phyloP scores from a whole-genome alignment of 2,797 vertebrate genomes.

The Karalla daura region DNA sequence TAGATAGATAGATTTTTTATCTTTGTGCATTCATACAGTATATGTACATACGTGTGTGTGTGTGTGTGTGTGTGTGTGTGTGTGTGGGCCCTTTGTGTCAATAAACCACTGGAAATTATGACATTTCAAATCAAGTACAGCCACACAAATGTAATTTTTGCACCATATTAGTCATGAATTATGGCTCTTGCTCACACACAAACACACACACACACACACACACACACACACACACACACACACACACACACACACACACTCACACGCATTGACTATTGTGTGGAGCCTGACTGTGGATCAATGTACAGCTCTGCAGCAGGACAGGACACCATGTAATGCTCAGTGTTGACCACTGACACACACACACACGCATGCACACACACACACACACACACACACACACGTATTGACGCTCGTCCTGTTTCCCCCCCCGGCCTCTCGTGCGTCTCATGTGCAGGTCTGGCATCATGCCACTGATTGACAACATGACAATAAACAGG shows the following conservation, averaged over 20 bases:
- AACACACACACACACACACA: constrained; percentile 5
- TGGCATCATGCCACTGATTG: no score
- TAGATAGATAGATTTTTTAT: no score
- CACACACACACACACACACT: background rate
- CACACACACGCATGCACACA: constrained; percentile 12
- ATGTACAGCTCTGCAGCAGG: constrained; percentile 46
- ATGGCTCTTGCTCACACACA: background rate
- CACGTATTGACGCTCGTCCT: constrained; percentile 33
- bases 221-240: constrained; percentile 8
- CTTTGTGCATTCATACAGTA: no score
- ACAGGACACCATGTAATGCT: constrained; percentile 40
- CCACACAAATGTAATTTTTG: background rate
- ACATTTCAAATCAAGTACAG: no score
- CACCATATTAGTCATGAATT: background rate
- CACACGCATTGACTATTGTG: constrained; percentile 31
- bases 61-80: no score
- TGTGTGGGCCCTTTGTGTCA: no score
- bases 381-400: constrained; percentile 18
- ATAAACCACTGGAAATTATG: no score
- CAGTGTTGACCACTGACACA: constrained; percentile 47
- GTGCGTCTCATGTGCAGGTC: background rate
- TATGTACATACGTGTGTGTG: no score
- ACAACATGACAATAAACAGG: no score
- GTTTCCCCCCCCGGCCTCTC: background rate
- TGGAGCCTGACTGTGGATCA: constrained; percentile 33